A percentile compares a stretch with the other conserved stretches of the same genome.
Conservation (phyloP, 1,140 invertebrate species). For the Nebria ingens region DNA sequence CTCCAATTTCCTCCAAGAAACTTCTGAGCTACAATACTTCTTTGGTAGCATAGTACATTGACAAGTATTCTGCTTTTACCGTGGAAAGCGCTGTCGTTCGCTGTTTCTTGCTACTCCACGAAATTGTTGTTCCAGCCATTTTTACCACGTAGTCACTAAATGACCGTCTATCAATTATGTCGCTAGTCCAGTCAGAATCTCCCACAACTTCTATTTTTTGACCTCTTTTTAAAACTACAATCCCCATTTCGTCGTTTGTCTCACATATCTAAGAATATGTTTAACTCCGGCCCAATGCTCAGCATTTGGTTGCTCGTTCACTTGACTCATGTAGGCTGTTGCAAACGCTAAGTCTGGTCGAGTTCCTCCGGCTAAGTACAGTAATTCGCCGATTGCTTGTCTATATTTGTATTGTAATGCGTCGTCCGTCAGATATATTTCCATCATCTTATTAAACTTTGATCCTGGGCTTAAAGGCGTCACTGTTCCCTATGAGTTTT, state of each 20-base stretch:
- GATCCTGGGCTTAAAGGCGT: neutral
- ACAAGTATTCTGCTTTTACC: slow-evolving; percentile 24
- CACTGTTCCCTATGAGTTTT: neutral
- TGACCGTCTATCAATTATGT: slow-evolving; percentile 21
- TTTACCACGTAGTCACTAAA: slow-evolving; percentile 21
- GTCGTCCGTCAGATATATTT: neutral
- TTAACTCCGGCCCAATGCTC: neutral
- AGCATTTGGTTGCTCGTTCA: neutral
- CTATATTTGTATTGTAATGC: no score
- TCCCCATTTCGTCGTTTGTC: neutral
- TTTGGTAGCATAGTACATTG: slow-evolving; percentile 11
- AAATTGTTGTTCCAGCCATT: slow-evolving; percentile 16
- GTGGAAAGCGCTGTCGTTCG: slow-evolving; percentile 20
- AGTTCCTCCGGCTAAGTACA: neutral
- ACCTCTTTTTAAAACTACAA: neutral
- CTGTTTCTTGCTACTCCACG: slow-evolving; percentile 24
- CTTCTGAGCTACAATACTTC: slow-evolving; percentile 16
- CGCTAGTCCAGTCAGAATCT: slow-evolving; percentile 21
- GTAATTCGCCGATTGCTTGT: neutral
- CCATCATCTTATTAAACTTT: neutral
- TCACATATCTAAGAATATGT: neutral
- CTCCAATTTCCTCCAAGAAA: neutral
- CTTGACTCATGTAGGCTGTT: neutral
- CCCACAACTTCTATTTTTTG: slow-evolving; percentile 11
- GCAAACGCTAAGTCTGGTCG: neutral